Evolutionary conservation across 2,797 vertebrate species (phyloP).

Genomic region (Tapera naevia): DNA sequence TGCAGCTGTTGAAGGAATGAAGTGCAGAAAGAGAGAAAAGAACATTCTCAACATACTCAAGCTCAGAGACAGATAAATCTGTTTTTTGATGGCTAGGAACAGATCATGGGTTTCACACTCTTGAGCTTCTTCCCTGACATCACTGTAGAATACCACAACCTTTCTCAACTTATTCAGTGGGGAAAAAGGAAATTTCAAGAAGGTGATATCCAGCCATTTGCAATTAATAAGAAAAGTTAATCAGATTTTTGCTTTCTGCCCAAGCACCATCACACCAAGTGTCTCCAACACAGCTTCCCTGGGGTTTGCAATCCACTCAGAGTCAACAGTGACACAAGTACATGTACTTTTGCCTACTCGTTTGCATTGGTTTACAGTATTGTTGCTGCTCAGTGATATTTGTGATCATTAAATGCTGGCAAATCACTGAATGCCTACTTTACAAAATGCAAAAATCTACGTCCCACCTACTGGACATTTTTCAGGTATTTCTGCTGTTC

Average conservation of each 20-base stretch:
- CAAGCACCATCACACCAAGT: not conserved
- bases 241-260: not conserved
- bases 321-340: not conserved
- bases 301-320: not conserved
- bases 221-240: not conserved
- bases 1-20: not conserved
- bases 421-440: not conserved
- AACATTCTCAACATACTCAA: no score
- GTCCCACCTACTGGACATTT: not conserved
- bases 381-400: not conserved
- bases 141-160: not conserved
- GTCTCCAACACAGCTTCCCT: not conserved
- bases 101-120: not conserved
- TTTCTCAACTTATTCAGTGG: not conserved
- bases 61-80: not conserved
- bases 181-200: not conserved
- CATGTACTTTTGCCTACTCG: fast-evolving
- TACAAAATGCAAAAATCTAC: not conserved
- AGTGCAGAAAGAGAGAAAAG: no score
- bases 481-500: not conserved
- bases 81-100: not conserved
- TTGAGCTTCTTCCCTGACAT: not conserved
- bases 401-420: not conserved
- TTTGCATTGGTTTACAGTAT: not conserved
- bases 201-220: not conserved